Percentiles rank a stretch among this genome's conserved stretches.
phyloP scores from a whole-genome alignment of 2,888 invertebrate genomes.

The Piscicola geometra region DNA sequence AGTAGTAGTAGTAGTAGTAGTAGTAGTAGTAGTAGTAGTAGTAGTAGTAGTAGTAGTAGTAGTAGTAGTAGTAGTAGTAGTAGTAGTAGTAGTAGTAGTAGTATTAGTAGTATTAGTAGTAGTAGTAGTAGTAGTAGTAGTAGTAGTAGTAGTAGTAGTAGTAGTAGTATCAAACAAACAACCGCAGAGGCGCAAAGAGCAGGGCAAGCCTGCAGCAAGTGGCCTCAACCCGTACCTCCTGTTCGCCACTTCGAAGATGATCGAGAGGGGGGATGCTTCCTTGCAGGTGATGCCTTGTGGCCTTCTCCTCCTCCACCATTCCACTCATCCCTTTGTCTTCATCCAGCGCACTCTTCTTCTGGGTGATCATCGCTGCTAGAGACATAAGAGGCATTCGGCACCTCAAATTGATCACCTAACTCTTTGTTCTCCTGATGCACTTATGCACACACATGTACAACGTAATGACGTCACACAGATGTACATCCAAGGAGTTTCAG shows the following conservation, averaged over 20 bases:
- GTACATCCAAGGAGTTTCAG: conserved; percentile 31
- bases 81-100: conserved; percentile 26
- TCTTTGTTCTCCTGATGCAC: too few species aligned
- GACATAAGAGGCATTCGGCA: neutral
- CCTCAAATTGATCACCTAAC: too few species aligned
- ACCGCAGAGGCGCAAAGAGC: conserved; percentile 23
- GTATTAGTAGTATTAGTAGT: conserved; percentile 13
- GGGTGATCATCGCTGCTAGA: neutral
- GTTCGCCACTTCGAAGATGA: conserved; percentile 26
- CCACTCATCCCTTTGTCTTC: neutral
- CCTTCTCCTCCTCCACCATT: neutral
- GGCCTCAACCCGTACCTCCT: conserved; percentile 33
- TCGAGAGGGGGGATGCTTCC: conserved; percentile 36
- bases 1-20: conserved; percentile 36
- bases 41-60: conserved; percentile 30
- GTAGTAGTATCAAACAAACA: conserved; percentile 19
- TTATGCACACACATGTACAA: too few species aligned
- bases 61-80: conserved; percentile 30
- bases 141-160: conserved; percentile 37
- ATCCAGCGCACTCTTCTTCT: neutral
- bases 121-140: conserved; percentile 37
- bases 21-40: conserved; percentile 34
- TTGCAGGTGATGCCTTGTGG: conserved; percentile 15
- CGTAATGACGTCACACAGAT: too few species aligned
- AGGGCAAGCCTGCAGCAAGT: conserved; percentile 15